These are phyloP conservation scores for Pollachius pollachius DNA, from an alignment of 2,113 vertebrate genomes.

Conservation along the genomic window DNA sequence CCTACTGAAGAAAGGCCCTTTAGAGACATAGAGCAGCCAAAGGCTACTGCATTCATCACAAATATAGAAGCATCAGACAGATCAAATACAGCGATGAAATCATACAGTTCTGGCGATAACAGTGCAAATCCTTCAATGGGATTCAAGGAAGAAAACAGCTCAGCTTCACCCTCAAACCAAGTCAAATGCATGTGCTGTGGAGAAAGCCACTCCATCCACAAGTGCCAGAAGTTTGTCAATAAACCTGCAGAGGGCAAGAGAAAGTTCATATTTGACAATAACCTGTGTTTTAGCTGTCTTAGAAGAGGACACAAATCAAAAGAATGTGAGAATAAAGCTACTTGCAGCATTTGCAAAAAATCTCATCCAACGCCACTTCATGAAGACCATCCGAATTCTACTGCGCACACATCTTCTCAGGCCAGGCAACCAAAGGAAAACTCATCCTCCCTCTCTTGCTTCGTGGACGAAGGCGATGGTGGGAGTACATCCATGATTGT, in stretches of 20 bases:
- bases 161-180: background rate
- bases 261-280: constrained; percentile 32
- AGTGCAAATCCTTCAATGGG: background rate
- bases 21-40: too few relatives aligned
- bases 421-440: constrained; percentile 13
- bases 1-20: too few relatives aligned
- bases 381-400: constrained; percentile 15
- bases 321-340: constrained; percentile 27
- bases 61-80: too few relatives aligned
- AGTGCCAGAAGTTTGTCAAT: constrained; percentile 19
- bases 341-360: constrained; percentile 1
- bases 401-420: constrained; percentile 1
- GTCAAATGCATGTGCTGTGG: constrained; percentile 30
- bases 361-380: constrained; percentile 35
- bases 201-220: constrained; percentile 37
- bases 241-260: constrained; percentile 19
- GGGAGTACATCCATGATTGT: constrained; percentile 36
- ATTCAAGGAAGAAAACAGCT: background rate
- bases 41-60: too few relatives aligned
- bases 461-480: constrained; percentile 12
- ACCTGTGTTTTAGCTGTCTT: constrained; percentile 29
- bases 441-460: constrained; percentile 22
- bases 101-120: constrained; percentile 3
- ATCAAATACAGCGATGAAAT: background rate
- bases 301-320: constrained; percentile 33